Conservation (phyloP, 1,140 invertebrate species). For the Habropoda laboriosa region DNA sequence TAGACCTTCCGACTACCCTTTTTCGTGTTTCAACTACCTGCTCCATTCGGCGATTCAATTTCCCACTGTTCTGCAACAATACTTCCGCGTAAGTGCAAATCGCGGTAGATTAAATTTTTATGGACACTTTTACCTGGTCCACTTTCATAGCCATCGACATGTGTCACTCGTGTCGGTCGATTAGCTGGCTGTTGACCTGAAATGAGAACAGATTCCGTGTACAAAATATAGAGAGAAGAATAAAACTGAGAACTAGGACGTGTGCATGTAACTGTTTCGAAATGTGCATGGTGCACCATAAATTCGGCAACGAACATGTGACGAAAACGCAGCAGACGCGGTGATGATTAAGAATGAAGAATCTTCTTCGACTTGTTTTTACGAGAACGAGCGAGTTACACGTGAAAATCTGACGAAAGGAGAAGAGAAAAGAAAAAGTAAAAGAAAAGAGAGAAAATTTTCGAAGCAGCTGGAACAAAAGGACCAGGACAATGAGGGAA, state of each 20-base stretch:
- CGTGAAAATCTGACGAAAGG: not conserved
- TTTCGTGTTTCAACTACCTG: too few species aligned
- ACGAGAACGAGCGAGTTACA: not conserved
- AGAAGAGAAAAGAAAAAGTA: not conserved
- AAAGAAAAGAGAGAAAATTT: not conserved
- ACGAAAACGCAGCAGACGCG: not conserved
- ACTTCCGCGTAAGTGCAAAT: too few species aligned
- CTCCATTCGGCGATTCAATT: too few species aligned
- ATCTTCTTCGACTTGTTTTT: not conserved
- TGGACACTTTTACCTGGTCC: too few species aligned
- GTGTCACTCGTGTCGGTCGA: constrained; percentile 35
- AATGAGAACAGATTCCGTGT: not conserved
- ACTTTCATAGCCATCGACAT: too few species aligned
- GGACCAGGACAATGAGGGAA: not conserved
- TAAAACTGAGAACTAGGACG: not conserved
- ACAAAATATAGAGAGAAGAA: constrained; percentile 8
- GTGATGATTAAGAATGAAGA: constrained; percentile 46
- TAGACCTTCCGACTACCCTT: too few species aligned
- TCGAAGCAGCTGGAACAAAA: not conserved
- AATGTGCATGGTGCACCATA: constrained; percentile 13
- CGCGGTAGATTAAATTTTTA: too few species aligned
- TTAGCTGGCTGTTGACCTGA: constrained; percentile 34
- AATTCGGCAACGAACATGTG: not conserved
- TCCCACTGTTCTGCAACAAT: too few species aligned
- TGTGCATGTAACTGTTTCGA: constrained; percentile 47